These are phyloP conservation scores for Myrmophylax atrothorax DNA, from an alignment of 2,113 vertebrate species.

Conservation along the genomic window DNA sequence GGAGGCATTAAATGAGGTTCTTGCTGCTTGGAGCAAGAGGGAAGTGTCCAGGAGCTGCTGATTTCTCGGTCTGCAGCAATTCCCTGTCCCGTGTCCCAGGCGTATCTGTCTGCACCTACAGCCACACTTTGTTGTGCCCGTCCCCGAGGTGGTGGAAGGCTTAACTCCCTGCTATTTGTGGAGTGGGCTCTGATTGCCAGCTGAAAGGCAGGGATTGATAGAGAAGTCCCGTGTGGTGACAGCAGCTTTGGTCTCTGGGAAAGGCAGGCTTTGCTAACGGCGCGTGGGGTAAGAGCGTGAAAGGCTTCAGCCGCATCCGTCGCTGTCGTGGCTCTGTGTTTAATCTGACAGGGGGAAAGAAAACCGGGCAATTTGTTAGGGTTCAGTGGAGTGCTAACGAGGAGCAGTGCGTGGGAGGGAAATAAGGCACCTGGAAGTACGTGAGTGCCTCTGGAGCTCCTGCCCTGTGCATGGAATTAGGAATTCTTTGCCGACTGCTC, in stretches of 20 bases:
- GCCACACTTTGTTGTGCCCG: background rate
- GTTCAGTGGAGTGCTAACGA: constrained; percentile 59
- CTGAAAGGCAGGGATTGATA: constrained; percentile 57
- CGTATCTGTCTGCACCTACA: background rate
- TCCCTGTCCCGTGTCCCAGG: background rate
- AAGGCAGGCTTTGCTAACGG: constrained; percentile 7
- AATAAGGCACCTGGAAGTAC: background rate
- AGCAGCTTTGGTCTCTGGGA: constrained; percentile 53
- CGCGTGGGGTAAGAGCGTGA: constrained; percentile 1
- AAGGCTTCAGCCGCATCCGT: background rate
- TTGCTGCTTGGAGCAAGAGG: background rate
- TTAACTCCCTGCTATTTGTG: constrained; percentile 11
- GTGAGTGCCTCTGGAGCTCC: background rate
- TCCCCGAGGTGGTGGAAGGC: background rate
- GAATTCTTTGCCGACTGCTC: background rate
- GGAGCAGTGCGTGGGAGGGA: background rate
- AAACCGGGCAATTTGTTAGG: constrained; percentile 14
- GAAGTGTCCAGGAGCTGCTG: background rate
- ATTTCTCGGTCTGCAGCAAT: background rate
- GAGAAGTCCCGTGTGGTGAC: constrained; percentile 44
- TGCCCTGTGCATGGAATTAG: background rate
- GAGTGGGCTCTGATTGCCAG: constrained; percentile 24
- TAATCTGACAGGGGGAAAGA: constrained; percentile 42
- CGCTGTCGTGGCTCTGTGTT: background rate
- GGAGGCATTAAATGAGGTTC: background rate